Percentiles rank a stretch among this genome's conserved stretches.
These are phyloP conservation scores for Pyrrhia umbra DNA, from an alignment of 2,888 invertebrate genomes.

Conservation along the genomic window DNA sequence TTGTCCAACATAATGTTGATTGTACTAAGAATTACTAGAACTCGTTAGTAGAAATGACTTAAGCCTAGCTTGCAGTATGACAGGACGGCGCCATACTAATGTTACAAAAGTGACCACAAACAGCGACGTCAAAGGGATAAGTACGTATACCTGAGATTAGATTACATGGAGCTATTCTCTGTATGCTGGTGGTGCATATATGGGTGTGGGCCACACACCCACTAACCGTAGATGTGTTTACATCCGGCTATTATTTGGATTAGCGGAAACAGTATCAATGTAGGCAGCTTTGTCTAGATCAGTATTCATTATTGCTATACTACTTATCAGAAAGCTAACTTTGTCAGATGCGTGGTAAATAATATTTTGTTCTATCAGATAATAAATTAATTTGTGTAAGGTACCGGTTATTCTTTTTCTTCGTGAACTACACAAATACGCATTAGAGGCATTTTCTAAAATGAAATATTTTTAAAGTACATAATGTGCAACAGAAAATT, in stretches of 20 bases:
- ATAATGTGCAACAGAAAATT: no score
- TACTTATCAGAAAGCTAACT: not conserved
- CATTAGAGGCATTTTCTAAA: no score
- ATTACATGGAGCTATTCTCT: constrained; percentile 39
- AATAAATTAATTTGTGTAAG: no score
- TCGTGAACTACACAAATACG: no score
- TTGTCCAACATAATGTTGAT: not conserved
- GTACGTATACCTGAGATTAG: constrained; percentile 26
- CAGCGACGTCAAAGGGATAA: constrained; percentile 39
- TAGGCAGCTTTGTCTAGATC: constrained; percentile 1
- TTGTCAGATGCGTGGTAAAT: not conserved
- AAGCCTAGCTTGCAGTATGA: constrained; percentile 33
- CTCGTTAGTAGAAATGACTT: constrained; percentile 4
- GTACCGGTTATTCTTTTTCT: no score
- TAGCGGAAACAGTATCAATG: constrained; percentile 14
- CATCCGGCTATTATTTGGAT: constrained; percentile 27
- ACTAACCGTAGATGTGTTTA: constrained; percentile 16
- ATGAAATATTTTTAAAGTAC: no score
- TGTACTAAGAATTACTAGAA: not conserved
- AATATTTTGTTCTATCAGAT: no score
- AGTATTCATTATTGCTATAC: constrained; percentile 9
- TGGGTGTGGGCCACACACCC: constrained; percentile 41
- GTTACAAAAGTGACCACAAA: constrained; percentile 45
- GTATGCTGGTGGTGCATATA: constrained; percentile 28
- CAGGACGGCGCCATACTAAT: constrained; percentile 44